Evolutionary conservation across 2,888 invertebrate genomes (phyloP), one percentile per base, ranked within the genome.

Genomic region (Agrochola lychnidis): DNA sequence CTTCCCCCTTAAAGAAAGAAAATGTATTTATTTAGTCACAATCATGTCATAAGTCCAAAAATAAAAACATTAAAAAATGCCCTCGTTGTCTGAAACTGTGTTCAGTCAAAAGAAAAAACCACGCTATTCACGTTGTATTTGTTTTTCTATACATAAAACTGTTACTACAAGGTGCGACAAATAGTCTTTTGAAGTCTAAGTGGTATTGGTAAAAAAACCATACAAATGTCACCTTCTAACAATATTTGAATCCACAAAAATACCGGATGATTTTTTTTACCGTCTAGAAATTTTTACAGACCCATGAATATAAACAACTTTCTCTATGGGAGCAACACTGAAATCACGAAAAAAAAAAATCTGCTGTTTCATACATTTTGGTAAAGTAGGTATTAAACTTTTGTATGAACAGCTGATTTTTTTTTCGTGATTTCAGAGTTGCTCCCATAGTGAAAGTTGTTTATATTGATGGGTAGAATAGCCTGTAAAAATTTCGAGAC

Each of bases 241-340:
- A 53, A 74, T 10, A 42, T 45, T 72, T 40, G 1, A 42, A 42
- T 4, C n/a, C n/a, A 71, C 42, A n/a, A n/a, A 42, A 68, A n/a
- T 1, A 25, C n/a, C n/a, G n/a, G n/a, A n/a, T n/a, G n/a, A n/a
- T n/a, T n/a, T n/a, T n/a, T n/a, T n/a, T n/a, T n/a, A n/a, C n/a
- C n/a, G n/a, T n/a, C n/a, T n/a, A n/a, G n/a, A n/a, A n/a, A n/a
- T n/a, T n/a, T n/a, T n/a, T n/a, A n/a, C n/a, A n/a, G n/a, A n/a
- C n/a, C n/a, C n/a, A n/a, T n/a, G n/a, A n/a, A n/a, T n/a, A n/a
- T n/a, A n/a, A n/a, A n/a, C n/a, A n/a, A n/a, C n/a, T n/a, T n/a
- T n/a, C n/a, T n/a, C n/a, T n/a, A n/a, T n/a, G n/a, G n/a, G n/a
- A n/a, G n/a, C n/a, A n/a, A n/a, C n/a, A n/a, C n/a, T n/a, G n/a